Evolutionary conservation across 2,113 vertebrate genomes (phyloP), one percentile per base, ranked within the genome.

Genomic region (Petromus typicus): DNA sequence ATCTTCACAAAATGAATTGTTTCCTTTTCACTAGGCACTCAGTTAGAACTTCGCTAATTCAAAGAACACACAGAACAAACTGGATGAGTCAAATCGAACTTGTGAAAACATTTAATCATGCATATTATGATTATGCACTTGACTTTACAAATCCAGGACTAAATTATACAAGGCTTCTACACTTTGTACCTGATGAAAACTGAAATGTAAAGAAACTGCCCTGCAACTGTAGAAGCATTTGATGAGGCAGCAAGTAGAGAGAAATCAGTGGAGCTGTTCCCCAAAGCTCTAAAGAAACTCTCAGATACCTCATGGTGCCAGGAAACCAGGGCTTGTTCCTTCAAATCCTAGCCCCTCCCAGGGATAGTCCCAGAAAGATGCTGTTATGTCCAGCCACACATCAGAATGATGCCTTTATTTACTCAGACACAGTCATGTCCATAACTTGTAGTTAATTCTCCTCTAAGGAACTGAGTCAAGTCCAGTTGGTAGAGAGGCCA

Each of bases 1-100:
- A 45, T 96, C n/a, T 90, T 56, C 43, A 76, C 57, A 86, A 91
- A 96, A 95, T 91, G 86, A 97, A 95, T 90, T 57, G 81, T 94
- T 94, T 97, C 93, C 90, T 90, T 94, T 96, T 73, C 45, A 92
- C 66, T 40, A 57, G 93, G 95, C 66, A 82, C 75, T 93, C 79
- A 51, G 86, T 64, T 80, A 89, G 86, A 89, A 85, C 67, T 73
- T 69, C 34, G 54, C 25, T 63, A 91, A 93, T 92, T 95, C 66
- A 71, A 76, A 69, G 86, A 76, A 16, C 18, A 71, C n/a, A 48
- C n/a, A 76, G 67, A 95, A 54, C 12, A 56, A 80, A 95, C 59
- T 67, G 25, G 37, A 59, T 64, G 86, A 86, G 30, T 87, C 67
- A 97, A 69, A 34, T 13, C 48, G n/a, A 76, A 56, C 64, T 64